Conservation (phyloP, 2,888 invertebrate species). For the Drosophila mettleri region DNA sequence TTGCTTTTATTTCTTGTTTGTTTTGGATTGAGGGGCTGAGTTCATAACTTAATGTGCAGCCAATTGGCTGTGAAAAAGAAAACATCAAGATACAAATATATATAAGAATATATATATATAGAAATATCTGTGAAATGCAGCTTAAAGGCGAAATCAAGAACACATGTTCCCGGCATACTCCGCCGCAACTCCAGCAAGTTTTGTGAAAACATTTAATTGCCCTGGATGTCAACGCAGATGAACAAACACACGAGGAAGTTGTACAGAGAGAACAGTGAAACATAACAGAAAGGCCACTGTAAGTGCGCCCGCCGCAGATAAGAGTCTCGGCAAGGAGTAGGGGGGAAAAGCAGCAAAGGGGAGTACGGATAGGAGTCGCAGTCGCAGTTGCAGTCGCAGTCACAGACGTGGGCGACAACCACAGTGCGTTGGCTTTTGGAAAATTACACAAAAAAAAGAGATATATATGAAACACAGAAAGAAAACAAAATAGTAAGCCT, state of each 20-base stretch:
- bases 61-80: slow-evolving; percentile 73
- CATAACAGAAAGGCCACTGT: slow-evolving; percentile 44
- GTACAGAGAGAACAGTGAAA: slow-evolving; percentile 35
- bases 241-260: slow-evolving; percentile 61
- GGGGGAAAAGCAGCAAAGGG: background rate
- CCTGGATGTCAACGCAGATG: slow-evolving; percentile 77
- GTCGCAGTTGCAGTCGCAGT: slow-evolving; percentile 2
- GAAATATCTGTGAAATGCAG: slow-evolving; percentile 15
- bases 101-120: background rate
- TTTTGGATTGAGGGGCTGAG: slow-evolving; percentile 30
- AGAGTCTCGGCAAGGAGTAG: slow-evolving; percentile 24
- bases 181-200: slow-evolving; percentile 22
- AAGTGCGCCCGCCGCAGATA: slow-evolving; percentile 57
- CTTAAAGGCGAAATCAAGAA: slow-evolving; percentile 69
- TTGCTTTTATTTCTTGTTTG: slow-evolving; percentile 9
- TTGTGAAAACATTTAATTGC: slow-evolving; percentile 71
- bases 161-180: slow-evolving; percentile 67
- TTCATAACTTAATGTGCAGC: slow-evolving; percentile 69
- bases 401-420: slow-evolving; percentile 42
- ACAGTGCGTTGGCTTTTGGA: slow-evolving; percentile 68
- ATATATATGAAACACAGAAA: slow-evolving; percentile 14
- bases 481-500: slow-evolving; percentile 11
- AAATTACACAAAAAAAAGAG: slow-evolving; percentile 43
- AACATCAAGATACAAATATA: slow-evolving; percentile 16
- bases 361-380: background rate